Conservation (phyloP, 2,113 vertebrate species). For the Cercopithecus mona region DNA sequence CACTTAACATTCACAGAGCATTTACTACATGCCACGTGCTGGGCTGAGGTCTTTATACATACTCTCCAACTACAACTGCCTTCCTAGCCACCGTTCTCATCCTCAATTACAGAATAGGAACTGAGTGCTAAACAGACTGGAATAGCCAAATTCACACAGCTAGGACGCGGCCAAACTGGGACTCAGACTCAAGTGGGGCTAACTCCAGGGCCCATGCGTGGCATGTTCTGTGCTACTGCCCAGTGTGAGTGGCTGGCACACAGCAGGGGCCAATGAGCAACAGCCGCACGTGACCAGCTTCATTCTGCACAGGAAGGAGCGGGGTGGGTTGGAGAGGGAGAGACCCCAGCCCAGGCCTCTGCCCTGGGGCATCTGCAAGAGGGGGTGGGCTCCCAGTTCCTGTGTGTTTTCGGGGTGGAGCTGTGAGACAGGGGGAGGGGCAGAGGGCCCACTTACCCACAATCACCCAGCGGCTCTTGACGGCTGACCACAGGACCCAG, state of each 20-base stretch:
- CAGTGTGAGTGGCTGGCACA: background rate
- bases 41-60: background rate
- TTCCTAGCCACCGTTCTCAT: accelerated
- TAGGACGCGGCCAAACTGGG: accelerated
- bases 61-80: accelerated
- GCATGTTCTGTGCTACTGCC: background rate
- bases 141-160: background rate
- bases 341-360: background rate
- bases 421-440: accelerated
- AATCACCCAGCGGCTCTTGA: conserved; percentile 90
- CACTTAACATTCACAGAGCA: background rate
- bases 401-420: background rate
- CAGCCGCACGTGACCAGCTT: accelerated
- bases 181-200: background rate
- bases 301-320: background rate
- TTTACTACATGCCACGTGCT: accelerated
- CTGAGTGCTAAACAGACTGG: background rate
- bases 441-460: conserved; percentile 86
- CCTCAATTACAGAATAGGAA: background rate
- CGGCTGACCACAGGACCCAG: conserved; percentile 91
- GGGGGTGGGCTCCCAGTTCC: background rate
- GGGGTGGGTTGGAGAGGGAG: background rate
- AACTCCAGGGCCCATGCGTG: background rate
- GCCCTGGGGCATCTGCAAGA: background rate
- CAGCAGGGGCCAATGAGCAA: background rate